Conservation (phyloP, 1,140 invertebrate genomes). For the Hylyphantes graminicola region DNA sequence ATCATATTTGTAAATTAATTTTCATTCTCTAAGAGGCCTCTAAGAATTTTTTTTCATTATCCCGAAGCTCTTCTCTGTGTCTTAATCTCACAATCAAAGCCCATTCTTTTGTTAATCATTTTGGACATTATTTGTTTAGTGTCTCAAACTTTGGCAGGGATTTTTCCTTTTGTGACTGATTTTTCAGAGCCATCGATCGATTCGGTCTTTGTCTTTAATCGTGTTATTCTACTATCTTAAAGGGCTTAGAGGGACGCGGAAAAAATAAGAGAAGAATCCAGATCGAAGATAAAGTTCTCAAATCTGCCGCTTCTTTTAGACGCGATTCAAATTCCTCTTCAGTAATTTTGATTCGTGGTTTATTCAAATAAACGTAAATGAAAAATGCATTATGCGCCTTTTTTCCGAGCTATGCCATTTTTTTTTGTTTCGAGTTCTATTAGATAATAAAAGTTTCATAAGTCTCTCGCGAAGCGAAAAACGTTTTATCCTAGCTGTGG, state of each 20-base stretch:
- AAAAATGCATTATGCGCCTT: background rate
- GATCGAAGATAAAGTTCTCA: constrained; percentile 1
- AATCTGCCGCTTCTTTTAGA: background rate
- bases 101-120: background rate
- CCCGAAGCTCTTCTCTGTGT: background rate
- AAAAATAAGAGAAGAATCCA: background rate
- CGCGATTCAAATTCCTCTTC: constrained; percentile 6
- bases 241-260: background rate
- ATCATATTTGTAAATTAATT: background rate
- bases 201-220: constrained; percentile 20
- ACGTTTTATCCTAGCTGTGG: constrained; percentile 17
- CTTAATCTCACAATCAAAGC: background rate
- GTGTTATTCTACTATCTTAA: constrained; percentile 30
- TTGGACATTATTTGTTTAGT: constrained; percentile 6
- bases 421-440: background rate
- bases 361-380: constrained; percentile 22
- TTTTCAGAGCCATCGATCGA: constrained; percentile 6
- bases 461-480: background rate
- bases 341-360: constrained; percentile 25
- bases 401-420: background rate
- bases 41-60: background rate
- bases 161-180: background rate
- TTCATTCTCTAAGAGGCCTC: background rate
- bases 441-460: constrained; percentile 7
- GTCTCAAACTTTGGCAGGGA: constrained; percentile 3